Percentiles rank a stretch among this genome's conserved stretches.
Conservation (phyloP, 2,797 vertebrate genomes). For the Hirundo rustica region DNA sequence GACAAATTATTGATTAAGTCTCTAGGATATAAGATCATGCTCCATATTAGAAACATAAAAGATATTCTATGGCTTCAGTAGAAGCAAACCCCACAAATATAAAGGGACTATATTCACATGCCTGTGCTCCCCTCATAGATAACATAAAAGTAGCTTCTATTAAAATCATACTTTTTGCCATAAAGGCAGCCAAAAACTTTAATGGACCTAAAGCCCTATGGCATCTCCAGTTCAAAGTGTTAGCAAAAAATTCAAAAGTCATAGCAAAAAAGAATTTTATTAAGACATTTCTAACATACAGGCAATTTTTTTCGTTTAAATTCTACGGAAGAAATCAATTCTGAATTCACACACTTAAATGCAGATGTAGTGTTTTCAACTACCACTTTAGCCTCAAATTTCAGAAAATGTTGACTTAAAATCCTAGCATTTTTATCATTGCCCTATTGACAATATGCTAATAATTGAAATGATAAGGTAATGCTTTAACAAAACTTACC, state of each 20-base stretch:
- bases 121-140: neutral
- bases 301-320: neutral
- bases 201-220: neutral
- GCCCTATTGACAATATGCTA: neutral
- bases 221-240: neutral
- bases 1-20: neutral
- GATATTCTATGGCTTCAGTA: neutral
- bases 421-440: neutral
- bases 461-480: neutral
- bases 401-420: neutral
- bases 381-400: neutral
- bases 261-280: neutral
- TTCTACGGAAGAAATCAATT: neutral
- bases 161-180: neutral
- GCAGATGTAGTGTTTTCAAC: neutral
- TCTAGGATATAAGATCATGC: neutral
- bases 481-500: constrained; percentile 45
- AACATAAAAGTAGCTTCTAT: neutral
- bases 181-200: neutral
- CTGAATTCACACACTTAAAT: neutral
- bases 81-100: neutral
- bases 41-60: neutral
- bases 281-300: neutral
- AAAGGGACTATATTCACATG: accelerated
- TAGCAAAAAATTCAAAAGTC: neutral